These are phyloP conservation scores for Nephrotoma flavescens DNA, from an alignment of 2,888 invertebrate genomes.

Conservation along the genomic window DNA sequence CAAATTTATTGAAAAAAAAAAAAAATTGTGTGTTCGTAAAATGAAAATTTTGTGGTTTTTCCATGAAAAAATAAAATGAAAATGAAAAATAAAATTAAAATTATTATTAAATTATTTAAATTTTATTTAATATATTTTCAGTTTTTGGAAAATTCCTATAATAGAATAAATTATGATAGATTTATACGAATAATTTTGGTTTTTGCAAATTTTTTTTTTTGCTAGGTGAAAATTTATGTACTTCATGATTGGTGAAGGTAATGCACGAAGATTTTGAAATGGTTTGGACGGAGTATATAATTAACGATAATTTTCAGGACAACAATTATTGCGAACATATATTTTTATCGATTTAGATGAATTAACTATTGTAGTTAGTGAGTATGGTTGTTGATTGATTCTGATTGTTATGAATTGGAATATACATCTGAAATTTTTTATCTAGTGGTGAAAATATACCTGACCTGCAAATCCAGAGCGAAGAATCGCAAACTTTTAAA, in stretches of 20 bases:
- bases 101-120: neutral
- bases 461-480: too few species aligned
- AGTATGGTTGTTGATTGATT: too few species aligned
- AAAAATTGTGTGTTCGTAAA: neutral
- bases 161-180: neutral
- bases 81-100: neutral
- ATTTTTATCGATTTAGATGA: too few species aligned
- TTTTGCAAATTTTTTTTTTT: neutral
- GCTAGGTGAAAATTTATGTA: neutral
- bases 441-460: too few species aligned
- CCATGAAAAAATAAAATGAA: neutral
- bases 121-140: neutral
- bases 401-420: too few species aligned
- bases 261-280: neutral
- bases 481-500: too few species aligned
- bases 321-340: too few species aligned
- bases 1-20: neutral
- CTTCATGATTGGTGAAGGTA: neutral
- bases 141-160: neutral
- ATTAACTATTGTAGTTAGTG: too few species aligned
- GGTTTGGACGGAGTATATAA: too few species aligned
- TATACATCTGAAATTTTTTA: too few species aligned
- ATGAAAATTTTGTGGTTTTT: neutral
- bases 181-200: neutral
- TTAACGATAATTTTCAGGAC: too few species aligned